Conservation (phyloP, 2,888 invertebrate species). For the Tribolium freemani region DNA sequence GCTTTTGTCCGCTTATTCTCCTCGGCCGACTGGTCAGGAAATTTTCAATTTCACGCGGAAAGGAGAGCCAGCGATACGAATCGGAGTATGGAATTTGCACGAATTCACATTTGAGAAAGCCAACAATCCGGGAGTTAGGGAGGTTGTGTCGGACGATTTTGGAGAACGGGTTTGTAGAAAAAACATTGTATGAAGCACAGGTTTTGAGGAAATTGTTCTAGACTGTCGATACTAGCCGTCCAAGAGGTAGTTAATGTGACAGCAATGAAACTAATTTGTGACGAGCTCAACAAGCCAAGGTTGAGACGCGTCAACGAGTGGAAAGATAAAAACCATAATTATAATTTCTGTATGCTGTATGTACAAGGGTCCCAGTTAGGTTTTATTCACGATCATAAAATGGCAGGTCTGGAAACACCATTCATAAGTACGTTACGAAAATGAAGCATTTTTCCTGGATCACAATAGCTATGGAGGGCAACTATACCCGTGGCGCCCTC, state of each 20-base stretch:
- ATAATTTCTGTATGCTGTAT: constrained; percentile 73
- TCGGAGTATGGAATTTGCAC: constrained; percentile 86
- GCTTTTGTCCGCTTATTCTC: constrained; percentile 77
- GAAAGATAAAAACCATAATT: constrained; percentile 75
- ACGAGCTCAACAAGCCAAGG: constrained; percentile 77
- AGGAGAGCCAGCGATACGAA: constrained; percentile 74
- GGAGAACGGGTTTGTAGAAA: constrained; percentile 76
- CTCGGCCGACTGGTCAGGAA: constrained; percentile 75
- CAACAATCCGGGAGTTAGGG: constrained; percentile 83
- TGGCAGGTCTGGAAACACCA: too few species aligned
- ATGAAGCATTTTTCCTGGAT: too few species aligned
- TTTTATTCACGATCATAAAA: too few species aligned
- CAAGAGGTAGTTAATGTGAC: constrained; percentile 80
- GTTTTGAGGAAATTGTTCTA: constrained; percentile 62
- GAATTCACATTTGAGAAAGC: constrained; percentile 80
- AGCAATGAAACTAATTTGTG: constrained; percentile 79
- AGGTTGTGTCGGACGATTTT: constrained; percentile 87
- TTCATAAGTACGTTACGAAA: too few species aligned
- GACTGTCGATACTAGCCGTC: constrained; percentile 80
- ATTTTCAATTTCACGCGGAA: constrained; percentile 73
- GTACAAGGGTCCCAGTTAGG: constrained; percentile 63
- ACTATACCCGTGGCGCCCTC: too few species aligned
- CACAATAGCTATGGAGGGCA: too few species aligned
- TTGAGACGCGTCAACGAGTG: constrained; percentile 76
- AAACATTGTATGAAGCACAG: background rate